A percentile compares a stretch with the other conserved stretches of the same genome.
These are phyloP conservation scores for Lingula anatina DNA, from an alignment of 2,888 invertebrate genomes.

Conservation along the genomic window DNA sequence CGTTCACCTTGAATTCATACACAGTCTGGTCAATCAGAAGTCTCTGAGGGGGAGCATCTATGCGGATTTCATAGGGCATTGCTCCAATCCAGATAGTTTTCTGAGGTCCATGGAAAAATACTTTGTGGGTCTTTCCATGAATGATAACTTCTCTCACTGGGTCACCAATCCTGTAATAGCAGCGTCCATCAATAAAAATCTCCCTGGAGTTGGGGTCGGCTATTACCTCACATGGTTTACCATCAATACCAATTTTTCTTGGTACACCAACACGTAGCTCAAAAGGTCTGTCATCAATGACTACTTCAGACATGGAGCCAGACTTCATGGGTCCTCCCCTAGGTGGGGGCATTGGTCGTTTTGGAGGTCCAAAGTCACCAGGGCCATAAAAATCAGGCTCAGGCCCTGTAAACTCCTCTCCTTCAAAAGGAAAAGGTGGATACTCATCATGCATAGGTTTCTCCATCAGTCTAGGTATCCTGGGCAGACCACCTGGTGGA, in stretches of 20 bases:
- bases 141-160: slow-evolving; percentile 29
- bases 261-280: slow-evolving; percentile 29
- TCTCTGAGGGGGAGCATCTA: slow-evolving; percentile 44
- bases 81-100: slow-evolving; percentile 45
- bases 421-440: too few relatives aligned
- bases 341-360: not conserved
- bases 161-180: slow-evolving; percentile 40
- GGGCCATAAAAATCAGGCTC: too few relatives aligned
- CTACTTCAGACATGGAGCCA: too few relatives aligned
- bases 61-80: slow-evolving; percentile 34
- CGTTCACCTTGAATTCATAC: slow-evolving; percentile 80
- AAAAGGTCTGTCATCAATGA: slow-evolving; percentile 37
- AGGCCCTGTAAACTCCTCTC: not conserved
- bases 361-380: not conserved
- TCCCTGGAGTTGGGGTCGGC: slow-evolving; percentile 31
- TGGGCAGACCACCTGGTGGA: too few relatives aligned
- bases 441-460: too few relatives aligned
- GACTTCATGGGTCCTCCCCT: too few relatives aligned
- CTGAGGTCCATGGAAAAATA: slow-evolving; percentile 40
- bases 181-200: slow-evolving; percentile 30
- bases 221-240: slow-evolving; percentile 18
- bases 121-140: slow-evolving; percentile 17
- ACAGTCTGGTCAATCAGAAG: slow-evolving; percentile 77
- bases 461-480: too few relatives aligned
- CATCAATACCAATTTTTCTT: slow-evolving; percentile 15